phyloP scores from a whole-genome alignment of 2,888 invertebrate genomes.

The Hemaris fuciformis region DNA sequence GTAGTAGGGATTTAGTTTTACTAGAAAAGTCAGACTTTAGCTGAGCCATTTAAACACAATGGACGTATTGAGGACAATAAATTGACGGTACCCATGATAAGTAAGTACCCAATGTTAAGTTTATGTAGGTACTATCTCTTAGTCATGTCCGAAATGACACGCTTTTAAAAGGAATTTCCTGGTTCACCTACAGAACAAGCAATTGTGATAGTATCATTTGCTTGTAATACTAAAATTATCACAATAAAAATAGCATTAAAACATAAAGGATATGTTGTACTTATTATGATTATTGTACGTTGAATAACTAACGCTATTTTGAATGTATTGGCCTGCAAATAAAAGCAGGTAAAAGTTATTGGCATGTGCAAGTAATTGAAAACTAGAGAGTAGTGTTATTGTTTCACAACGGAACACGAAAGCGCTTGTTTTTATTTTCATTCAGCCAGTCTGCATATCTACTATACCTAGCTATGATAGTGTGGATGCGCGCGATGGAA shows the following conservation, averaged over 20 bases:
- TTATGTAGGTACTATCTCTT: neutral
- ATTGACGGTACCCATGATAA: too few species aligned
- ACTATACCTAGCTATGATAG: conserved; percentile 27
- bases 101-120: too few species aligned
- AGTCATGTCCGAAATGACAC: neutral
- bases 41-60: too few species aligned
- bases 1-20: too few species aligned
- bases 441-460: conserved; percentile 24
- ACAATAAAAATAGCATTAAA: neutral
- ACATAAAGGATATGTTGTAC: neutral
- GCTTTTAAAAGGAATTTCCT: neutral
- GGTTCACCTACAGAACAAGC: neutral
- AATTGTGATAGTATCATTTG: neutral
- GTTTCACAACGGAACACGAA: conserved; percentile 28
- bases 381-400: conserved; percentile 22
- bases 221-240: neutral
- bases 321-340: neutral
- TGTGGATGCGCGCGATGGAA: conserved; percentile 44
- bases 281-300: neutral
- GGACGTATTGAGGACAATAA: too few species aligned
- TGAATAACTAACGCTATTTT: neutral
- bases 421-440: conserved; percentile 50
- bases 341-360: neutral
- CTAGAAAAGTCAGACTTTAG: too few species aligned
- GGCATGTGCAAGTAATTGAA: conserved; percentile 19